Evolutionary conservation across 1,140 invertebrate species (phyloP).

Genomic region (Triops longicaudatus): DNA sequence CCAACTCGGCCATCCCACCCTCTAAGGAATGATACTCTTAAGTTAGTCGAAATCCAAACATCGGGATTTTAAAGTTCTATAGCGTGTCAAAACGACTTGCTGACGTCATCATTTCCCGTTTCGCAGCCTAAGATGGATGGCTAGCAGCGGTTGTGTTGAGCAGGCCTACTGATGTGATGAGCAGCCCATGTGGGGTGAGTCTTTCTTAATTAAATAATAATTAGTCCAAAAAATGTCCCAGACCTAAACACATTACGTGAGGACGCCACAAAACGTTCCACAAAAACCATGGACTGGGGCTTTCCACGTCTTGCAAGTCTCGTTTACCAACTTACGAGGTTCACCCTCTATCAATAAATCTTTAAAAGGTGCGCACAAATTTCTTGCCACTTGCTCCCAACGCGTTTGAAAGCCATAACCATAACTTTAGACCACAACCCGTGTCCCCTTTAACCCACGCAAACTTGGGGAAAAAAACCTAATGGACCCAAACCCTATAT

Average conservation of each 20-base stretch:
- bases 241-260: background rate
- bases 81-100: background rate
- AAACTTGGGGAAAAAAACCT: background rate
- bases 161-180: slow-evolving; percentile 11
- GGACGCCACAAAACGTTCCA: background rate
- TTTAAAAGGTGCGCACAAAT: slow-evolving; percentile 15
- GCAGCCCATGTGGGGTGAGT: background rate
- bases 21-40: background rate
- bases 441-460: background rate
- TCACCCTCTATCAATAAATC: slow-evolving; percentile 12
- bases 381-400: slow-evolving; percentile 7
- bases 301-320: background rate
- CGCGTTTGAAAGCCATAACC: slow-evolving; percentile 9
- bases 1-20: background rate
- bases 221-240: background rate
- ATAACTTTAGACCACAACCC: slow-evolving; percentile 7
- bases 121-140: slow-evolving; percentile 1
- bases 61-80: background rate
- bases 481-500: background rate
- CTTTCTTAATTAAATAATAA: background rate
- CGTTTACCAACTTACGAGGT: background rate
- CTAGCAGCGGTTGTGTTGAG: background rate
- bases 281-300: background rate
- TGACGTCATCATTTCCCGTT: slow-evolving; percentile 11
- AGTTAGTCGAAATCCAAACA: background rate